Conservation (phyloP, 2,113 vertebrate genomes). For the Poecile atricapillus region DNA sequence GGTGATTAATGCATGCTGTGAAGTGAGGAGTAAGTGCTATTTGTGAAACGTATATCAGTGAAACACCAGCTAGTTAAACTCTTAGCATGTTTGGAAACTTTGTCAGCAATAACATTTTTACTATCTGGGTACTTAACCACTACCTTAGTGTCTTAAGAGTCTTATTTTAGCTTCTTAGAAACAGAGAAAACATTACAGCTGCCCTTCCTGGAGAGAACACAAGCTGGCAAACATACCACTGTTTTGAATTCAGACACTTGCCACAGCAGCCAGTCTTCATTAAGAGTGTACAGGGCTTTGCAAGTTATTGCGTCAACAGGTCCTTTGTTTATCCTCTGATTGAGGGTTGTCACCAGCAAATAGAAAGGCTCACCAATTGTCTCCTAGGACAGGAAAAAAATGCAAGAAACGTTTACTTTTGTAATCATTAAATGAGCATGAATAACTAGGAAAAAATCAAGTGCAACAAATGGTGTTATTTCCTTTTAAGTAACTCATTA, state of each 20-base stretch:
- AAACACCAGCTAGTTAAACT: not conserved
- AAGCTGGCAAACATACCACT: slow-evolving; percentile 75
- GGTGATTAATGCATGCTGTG: not conserved
- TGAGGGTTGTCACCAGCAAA: slow-evolving; percentile 87
- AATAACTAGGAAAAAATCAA: not conserved
- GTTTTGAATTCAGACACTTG: slow-evolving; percentile 88
- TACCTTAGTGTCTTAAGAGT: not conserved
- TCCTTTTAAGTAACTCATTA: not conserved
- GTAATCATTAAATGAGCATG: not conserved
- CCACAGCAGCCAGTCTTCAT: slow-evolving; percentile 95
- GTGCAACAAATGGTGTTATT: not conserved
- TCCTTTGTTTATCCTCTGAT: slow-evolving; percentile 89
- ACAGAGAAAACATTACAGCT: not conserved
- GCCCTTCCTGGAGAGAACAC: not conserved
- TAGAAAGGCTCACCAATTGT: slow-evolving; percentile 91
- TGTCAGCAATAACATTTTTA: not conserved
- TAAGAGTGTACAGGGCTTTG: slow-evolving; percentile 93
- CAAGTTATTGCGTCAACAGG: slow-evolving; percentile 91
- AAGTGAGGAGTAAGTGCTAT: not conserved
- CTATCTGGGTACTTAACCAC: not conserved
- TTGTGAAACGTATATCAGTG: not conserved
- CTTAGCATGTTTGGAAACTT: not conserved
- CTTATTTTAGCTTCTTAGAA: not conserved
- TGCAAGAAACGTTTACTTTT: not conserved
- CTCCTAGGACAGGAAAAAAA: slow-evolving; percentile 77